Percentiles rank a stretch among this genome's conserved stretches.
phyloP scores from a whole-genome alignment of 2,797 vertebrate genomes.

The Sebastes goodei region DNA sequence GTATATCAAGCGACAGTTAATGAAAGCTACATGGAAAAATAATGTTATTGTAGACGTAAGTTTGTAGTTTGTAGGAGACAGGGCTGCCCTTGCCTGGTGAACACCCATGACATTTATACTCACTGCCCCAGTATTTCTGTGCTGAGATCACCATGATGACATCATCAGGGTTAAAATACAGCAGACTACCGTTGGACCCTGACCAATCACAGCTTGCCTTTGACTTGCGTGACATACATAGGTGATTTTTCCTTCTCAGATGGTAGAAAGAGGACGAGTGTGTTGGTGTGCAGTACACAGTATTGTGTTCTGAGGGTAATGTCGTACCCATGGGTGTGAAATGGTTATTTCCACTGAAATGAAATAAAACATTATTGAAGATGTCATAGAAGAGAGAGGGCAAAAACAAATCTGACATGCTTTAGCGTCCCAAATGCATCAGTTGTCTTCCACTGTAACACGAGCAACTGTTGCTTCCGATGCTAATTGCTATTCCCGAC shows the following conservation, averaged over 20 bases:
- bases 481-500: too few relatives aligned
- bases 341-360: background rate
- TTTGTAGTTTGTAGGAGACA: too few relatives aligned
- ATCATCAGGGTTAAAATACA: background rate
- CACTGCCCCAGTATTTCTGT: background rate
- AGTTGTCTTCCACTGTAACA: background rate
- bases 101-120: background rate
- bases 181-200: background rate
- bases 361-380: background rate
- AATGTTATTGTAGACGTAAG: too few relatives aligned
- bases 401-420: background rate
- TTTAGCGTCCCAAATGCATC: background rate
- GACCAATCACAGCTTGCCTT: background rate
- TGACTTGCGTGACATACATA: background rate
- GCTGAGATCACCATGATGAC: background rate
- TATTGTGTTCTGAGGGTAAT: background rate
- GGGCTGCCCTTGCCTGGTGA: background rate
- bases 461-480: background rate
- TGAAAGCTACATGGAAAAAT: too few relatives aligned
- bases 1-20: too few relatives aligned
- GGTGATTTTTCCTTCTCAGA: background rate
- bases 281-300: background rate
- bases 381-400: background rate
- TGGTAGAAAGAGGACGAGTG: background rate
- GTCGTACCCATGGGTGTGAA: fast-evolving